Conservation (phyloP, 2,797 vertebrate genomes). For the Tympanoctomys barrerae region DNA sequence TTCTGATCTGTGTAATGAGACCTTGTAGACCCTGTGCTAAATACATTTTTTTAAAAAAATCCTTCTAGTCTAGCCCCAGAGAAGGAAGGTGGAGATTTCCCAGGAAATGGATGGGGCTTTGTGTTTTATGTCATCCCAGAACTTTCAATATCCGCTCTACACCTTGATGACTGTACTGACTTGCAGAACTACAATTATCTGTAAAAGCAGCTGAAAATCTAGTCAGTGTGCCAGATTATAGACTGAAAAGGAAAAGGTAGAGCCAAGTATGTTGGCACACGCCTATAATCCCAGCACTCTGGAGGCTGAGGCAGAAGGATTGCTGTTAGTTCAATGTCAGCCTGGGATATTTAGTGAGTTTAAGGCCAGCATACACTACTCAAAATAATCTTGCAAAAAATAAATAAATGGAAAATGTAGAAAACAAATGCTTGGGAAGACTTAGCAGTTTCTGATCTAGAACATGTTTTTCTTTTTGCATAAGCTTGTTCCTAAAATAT, state of each 20-base stretch:
- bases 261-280: background rate
- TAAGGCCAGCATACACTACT: background rate
- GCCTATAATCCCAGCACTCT: background rate
- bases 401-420: background rate
- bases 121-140: background rate
- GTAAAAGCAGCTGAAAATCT: background rate
- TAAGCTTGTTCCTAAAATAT: slow-evolving; percentile 27
- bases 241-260: background rate
- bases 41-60: too few relatives aligned
- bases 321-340: background rate
- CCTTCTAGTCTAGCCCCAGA: background rate
- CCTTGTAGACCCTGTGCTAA: too few relatives aligned
- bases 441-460: background rate
- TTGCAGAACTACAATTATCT: background rate
- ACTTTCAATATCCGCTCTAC: background rate
- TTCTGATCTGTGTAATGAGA: too few relatives aligned
- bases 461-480: background rate
- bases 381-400: background rate
- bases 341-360: background rate
- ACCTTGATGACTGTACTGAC: background rate
- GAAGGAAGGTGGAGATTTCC: background rate
- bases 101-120: background rate
- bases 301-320: background rate
- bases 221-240: background rate
- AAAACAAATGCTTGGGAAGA: background rate